Evolutionary conservation across 2,113 vertebrate species (phyloP), one percentile per base, ranked within the genome.

Genomic region (Spermophilus dauricus): DNA sequence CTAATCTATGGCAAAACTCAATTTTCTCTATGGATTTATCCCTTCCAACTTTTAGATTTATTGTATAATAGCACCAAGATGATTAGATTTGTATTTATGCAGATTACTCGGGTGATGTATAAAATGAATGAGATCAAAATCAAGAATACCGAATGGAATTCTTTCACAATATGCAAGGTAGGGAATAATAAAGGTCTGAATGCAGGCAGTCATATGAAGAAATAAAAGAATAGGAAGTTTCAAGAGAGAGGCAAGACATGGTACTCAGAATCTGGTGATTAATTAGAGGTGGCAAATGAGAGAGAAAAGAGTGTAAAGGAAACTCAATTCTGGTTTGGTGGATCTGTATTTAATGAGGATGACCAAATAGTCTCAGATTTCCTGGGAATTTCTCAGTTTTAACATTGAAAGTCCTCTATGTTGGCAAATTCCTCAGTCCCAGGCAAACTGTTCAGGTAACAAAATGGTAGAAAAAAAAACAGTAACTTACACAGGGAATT

Each of bases 1-100:
- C 53, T 85, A 77, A 72, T 88, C 51, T 63, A 86, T 5, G 10
- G 51, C 45, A 77, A 34, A 94, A 93, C 39, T 75, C 91, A 85
- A 86, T 81, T 95, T 89, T 93, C 86, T 94, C 56, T 63, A 13
- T 53, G 18, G 37, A 93, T n/a, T 87, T 75, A 34, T 58, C 81
- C 42, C 70, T 87, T 78, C n/a, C 45, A 87, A 76, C 30, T 10
- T 92, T 70, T 24, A 73, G 63, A 26, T 58, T 83, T n/a, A 13
- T 72, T 77, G 61, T 85, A 75, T 78, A 87, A 76, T 73, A 63
- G 16, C 37, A 28, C n/a, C 11, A 3, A 8, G 26, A 32, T 92
- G 45, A n/a, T 34, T 56, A 56, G 20, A 56, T 65, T 72, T 82
- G 8, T 53, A 82, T 48, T 65, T 87, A 83, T 39, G 32, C 53